Evolutionary conservation across 2,113 vertebrate species (phyloP), one percentile per base, ranked within the genome.

Genomic region (Sebastes schlegelii): DNA sequence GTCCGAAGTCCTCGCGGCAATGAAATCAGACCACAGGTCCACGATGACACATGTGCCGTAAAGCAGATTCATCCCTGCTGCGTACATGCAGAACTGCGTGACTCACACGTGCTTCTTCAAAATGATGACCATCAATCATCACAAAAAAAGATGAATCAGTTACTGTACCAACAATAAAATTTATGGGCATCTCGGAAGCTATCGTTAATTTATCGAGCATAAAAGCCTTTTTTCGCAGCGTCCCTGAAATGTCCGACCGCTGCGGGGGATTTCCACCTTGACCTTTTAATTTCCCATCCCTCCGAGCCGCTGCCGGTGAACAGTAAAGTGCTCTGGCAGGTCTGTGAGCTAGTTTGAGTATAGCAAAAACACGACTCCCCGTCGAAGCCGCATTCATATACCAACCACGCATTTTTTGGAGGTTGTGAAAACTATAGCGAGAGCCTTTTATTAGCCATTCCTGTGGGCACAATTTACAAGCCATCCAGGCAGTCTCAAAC

Each of bases 401-500:
- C 40, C 68, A 17, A 17, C 7, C 54, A 60, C 74, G 74, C 71
- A 68, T 79, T 79, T 79, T 49, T 14, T 4, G 4, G 43, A 81
- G 76, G 75, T 60, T 82, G 75, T 74, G 86, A 77, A 86, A 85
- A 67, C 74, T 23, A 34, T 34, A 40, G 58, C 11, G 45, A 61
- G 69, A 72, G 55, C 34, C 83, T 80, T 92, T 88, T 92, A 91
- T 89, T 86, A 86, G 79, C 58, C 61, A 17, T 66, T 88, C 81
- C 82, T 66, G 74, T 81, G 79, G 90, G 87, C 81, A 84, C 73
- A 73, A 81, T 88, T 89, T 85, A 86, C 74, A 80, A 86, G 85
- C 82, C 83, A 82, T 63, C 48, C 61, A 77, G 45, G 63, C 79
- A 57, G 70, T 77, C 60, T 79, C 81, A 67, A 87, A 86, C 71